Conservation (phyloP, 2,113 vertebrate species). For the Noctilio leporinus region DNA sequence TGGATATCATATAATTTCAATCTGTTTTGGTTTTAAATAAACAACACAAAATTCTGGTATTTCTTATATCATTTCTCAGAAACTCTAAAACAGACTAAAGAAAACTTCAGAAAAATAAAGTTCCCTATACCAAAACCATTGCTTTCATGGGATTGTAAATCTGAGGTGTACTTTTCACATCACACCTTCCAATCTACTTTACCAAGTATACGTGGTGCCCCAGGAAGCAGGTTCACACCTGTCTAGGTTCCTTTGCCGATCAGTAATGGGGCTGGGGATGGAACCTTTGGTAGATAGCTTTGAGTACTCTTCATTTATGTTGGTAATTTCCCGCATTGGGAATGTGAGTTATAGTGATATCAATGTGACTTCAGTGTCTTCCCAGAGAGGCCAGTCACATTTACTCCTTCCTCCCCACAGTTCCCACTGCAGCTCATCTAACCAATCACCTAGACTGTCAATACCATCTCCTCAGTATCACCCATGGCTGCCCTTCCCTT, state of each 20-base stretch:
- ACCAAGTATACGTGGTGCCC: rapidly evolving
- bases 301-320: neutral
- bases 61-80: neutral
- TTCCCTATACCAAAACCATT: neutral
- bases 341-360: neutral
- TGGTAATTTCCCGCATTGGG: neutral
- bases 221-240: neutral
- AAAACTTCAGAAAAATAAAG: neutral
- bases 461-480: neutral
- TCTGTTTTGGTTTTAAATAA: neutral
- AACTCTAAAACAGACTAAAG: neutral
- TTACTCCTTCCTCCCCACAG: neutral
- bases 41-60: neutral
- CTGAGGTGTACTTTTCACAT: neutral
- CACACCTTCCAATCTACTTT: neutral
- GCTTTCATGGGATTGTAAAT: neutral
- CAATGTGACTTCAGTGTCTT: neutral
- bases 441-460: no score
- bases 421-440: neutral
- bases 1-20: neutral
- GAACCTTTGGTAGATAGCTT: neutral
- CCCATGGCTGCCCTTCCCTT: rapidly evolving
- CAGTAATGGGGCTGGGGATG: neutral
- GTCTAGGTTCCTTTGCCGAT: neutral
- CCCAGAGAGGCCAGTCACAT: neutral